phyloP scores from a whole-genome alignment of 2,113 vertebrate genomes.

The Promerops cafer region DNA sequence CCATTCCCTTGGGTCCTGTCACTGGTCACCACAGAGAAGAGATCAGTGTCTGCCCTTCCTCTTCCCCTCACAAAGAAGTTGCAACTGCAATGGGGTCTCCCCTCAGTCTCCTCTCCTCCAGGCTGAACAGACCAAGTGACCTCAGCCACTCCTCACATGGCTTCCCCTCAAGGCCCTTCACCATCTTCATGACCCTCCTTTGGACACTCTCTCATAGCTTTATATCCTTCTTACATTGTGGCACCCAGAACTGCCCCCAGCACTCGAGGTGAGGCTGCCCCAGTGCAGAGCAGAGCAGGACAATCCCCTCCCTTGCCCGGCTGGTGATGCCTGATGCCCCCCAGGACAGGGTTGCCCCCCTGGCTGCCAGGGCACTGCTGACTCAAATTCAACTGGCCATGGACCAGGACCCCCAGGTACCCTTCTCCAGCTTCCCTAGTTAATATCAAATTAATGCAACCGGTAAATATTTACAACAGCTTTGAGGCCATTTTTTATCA shows the following conservation, averaged over 20 bases:
- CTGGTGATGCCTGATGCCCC: accelerated
- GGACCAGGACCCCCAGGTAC: accelerated
- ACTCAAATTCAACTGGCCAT: neutral
- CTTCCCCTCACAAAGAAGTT: neutral
- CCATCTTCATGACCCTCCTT: neutral
- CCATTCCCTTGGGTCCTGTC: neutral
- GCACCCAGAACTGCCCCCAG: neutral
- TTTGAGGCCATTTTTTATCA: neutral
- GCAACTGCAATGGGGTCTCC: neutral
- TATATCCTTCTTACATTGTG: neutral
- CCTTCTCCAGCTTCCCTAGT: neutral
- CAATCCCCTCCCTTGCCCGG: accelerated
- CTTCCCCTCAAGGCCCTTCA: neutral
- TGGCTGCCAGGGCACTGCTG: neutral
- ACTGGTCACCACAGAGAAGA: neutral
- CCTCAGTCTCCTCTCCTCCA: neutral
- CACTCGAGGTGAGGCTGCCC: accelerated
- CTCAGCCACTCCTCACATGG: accelerated
- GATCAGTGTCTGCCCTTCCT: neutral
- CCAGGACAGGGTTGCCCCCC: neutral
- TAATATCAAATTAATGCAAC: neutral
- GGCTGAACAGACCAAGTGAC: neutral
- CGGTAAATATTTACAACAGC: neutral
- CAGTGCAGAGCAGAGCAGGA: neutral
- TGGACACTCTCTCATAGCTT: neutral